Evolutionary conservation across 2,888 invertebrate genomes (phyloP), one percentile per base, ranked within the genome.

Genomic region (Tinea trinotella): DNA sequence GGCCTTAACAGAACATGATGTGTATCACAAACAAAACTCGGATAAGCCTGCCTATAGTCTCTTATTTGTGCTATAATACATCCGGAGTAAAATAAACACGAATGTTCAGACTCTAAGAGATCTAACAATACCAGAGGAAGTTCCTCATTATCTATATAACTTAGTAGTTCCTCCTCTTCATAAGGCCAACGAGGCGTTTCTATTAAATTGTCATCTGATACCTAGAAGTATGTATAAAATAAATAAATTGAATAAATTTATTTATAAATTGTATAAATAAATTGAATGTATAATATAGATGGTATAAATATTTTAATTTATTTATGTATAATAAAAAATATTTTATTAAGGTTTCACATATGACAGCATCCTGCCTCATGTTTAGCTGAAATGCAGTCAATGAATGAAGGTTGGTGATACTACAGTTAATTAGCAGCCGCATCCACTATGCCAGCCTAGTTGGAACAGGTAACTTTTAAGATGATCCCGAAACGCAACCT

Each of bases 31-130:
- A 90, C 87, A 76, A 90, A 91, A 76, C 88, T 90, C 63, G 92
- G 92, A 84, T 92, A 93, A 62, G 91, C 90, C 82, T 92, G 93
- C 69, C 96, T 89, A 74, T 93, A 95, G 80, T 97, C 96, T 67
- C 96, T 89, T 65, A 97, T 90, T 88, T 97, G 95, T 63, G 93
- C 94, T 71, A 97, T 93, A 59, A 97, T 92, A 84, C 96, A 96
- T 58, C 97, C 97, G 63, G 92, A 94, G 76, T 97, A 96, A 83
- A 96, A 94, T 57, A 97, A 88, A 76, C 93, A 93, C 53, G 94
- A 93, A 70, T 94, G 91, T 69, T 93, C 92, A 6, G 91, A 88
- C 71, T 95, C 95, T 57, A 97, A 81, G 61, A 96, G 82, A 74
- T 97, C 95, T 58, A 95, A 88, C 56, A 97, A 87, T 68, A 93